These are phyloP conservation scores for Panzeria rudis DNA, from an alignment of 2,888 invertebrate species.

Conservation along the genomic window DNA sequence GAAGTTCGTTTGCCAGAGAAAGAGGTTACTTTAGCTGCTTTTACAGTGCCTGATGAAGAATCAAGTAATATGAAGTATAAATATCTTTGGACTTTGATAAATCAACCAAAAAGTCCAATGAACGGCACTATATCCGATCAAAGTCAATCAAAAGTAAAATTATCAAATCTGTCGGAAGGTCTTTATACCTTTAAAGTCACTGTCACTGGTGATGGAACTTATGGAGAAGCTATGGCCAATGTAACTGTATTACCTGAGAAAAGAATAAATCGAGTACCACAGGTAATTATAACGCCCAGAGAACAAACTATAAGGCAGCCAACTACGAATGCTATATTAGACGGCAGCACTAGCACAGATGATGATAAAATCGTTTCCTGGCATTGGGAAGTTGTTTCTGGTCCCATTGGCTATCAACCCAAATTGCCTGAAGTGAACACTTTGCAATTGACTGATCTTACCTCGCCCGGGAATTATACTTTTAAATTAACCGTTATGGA, in stretches of 20 bases:
- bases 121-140: conserved; percentile 91
- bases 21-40: conserved; percentile 92
- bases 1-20: conserved; percentile 92
- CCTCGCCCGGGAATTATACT: conserved; percentile 94
- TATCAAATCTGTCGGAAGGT: conserved; percentile 93
- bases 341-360: conserved; percentile 91
- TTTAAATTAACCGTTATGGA: conserved; percentile 96
- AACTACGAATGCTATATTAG: conserved; percentile 94
- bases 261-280: conserved; percentile 92
- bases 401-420: conserved; percentile 94
- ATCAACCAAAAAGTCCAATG: conserved; percentile 91
- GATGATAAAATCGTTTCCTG: conserved; percentile 94
- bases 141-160: conserved; percentile 91
- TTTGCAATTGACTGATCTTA: conserved; percentile 92
- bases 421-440: conserved; percentile 91
- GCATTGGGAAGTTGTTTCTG: conserved; percentile 96
- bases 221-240: conserved; percentile 93
- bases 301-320: conserved; percentile 94
- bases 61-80: conserved; percentile 90
- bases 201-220: conserved; percentile 90
- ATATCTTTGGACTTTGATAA: conserved; percentile 94
- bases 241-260: conserved; percentile 94
- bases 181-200: conserved; percentile 93
- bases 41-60: conserved; percentile 90
- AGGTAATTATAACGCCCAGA: conserved; percentile 93